A percentile compares a stretch with the other conserved stretches of the same genome.
phyloP scores from a whole-genome alignment of 2,113 vertebrate species.

The Capreolus pygargus region DNA sequence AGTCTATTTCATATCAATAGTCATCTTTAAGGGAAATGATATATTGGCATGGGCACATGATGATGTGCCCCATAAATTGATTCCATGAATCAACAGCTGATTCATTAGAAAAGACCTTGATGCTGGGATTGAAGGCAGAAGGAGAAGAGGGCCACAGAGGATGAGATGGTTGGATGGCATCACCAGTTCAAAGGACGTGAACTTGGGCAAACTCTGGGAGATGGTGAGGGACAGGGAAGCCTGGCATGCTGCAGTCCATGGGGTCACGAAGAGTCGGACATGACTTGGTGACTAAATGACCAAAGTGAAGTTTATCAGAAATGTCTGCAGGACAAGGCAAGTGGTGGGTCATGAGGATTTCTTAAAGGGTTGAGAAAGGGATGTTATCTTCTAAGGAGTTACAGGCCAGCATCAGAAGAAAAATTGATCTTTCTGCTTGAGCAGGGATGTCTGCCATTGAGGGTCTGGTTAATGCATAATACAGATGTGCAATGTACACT shows the following conservation, averaged over 20 bases:
- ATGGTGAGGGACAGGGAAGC: neutral
- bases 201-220: neutral
- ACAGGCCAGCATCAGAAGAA: neutral
- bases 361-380: neutral
- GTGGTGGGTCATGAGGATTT: neutral
- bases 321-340: neutral
- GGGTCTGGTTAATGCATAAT: neutral
- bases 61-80: neutral
- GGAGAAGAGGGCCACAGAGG: neutral
- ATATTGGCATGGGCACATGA: neutral
- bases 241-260: neutral
- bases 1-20: neutral
- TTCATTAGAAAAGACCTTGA: neutral
- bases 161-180: neutral
- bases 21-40: neutral
- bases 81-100: neutral
- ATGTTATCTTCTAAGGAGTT: neutral
- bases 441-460: neutral
- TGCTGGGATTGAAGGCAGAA: neutral
- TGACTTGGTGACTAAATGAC: neutral
- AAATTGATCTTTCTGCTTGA: neutral
- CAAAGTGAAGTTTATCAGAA: neutral
- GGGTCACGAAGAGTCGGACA: rapidly evolving
- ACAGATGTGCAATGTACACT: rapidly evolving
- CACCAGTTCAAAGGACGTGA: neutral